These are phyloP conservation scores for Melopsittacus undulatus DNA, from an alignment of 2,797 vertebrate species.

Conservation along the genomic window DNA sequence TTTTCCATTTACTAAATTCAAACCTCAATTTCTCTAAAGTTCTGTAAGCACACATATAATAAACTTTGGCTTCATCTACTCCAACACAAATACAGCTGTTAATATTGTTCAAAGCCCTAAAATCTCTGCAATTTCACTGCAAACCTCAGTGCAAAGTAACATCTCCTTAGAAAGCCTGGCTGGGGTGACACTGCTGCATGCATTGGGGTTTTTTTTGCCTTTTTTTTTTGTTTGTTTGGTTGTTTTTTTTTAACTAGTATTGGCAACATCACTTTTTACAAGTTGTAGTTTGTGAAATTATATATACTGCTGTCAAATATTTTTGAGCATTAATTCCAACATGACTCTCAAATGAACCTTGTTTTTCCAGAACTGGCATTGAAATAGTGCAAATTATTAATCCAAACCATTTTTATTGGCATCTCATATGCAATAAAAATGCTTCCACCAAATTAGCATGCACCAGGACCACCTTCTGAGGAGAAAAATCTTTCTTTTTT, in stretches of 20 bases:
- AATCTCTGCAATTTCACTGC: neutral
- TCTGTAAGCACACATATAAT: neutral
- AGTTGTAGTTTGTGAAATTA: neutral
- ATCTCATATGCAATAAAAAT: neutral
- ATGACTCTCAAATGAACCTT: neutral
- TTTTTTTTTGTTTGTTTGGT: neutral
- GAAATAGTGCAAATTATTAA: neutral
- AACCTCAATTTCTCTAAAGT: neutral
- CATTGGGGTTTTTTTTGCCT: neutral
- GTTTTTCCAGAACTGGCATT: neutral
- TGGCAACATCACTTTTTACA: neutral
- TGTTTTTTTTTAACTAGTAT: neutral
- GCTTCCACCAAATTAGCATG: neutral
- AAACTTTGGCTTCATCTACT: neutral
- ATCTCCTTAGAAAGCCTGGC: neutral
- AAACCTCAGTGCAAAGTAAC: neutral
- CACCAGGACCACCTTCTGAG: neutral
- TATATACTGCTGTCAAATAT: neutral
- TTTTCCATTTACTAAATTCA: neutral
- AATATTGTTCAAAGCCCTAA: neutral
- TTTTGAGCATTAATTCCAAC: neutral
- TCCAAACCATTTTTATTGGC: neutral
- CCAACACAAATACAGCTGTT: neutral
- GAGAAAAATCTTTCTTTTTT: neutral
- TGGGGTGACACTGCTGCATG: neutral